Conservation (phyloP, 2,797 vertebrate genomes). For the Lithobates sylvaticus region DNA sequence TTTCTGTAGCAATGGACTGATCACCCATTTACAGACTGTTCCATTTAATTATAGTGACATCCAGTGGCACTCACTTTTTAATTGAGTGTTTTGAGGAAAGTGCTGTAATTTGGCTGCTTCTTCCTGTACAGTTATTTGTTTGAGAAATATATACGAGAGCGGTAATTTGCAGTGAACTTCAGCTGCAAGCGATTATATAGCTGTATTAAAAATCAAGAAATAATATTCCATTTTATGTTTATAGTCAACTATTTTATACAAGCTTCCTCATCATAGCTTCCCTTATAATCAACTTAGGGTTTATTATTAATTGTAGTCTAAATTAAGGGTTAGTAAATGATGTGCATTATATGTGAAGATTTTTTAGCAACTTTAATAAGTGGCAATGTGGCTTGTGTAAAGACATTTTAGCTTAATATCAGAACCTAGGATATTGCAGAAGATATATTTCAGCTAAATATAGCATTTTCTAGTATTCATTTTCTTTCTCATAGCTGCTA, state of each 20-base stretch:
- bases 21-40: conserved; percentile 54
- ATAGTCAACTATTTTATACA: conserved; percentile 23
- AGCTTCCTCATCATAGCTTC: conserved; percentile 41
- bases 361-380: conserved; percentile 26
- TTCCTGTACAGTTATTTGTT: conserved; percentile 61
- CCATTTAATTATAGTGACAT: conserved; percentile 60
- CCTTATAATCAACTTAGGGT: conserved; percentile 21
- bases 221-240: conserved; percentile 11
- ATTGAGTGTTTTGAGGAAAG: conserved; percentile 56
- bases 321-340: conserved; percentile 52
- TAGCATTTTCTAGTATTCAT: conserved; percentile 4
- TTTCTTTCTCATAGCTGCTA: background rate
- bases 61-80: conserved; percentile 46
- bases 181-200: conserved; percentile 50
- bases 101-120: conserved; percentile 53
- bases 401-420: conserved; percentile 34
- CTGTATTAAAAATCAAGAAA: conserved; percentile 57
- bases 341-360: conserved; percentile 41
- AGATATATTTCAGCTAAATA: conserved; percentile 22
- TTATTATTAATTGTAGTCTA: conserved; percentile 1
- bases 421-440: background rate
- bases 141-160: conserved; percentile 61
- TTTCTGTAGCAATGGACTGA: conserved; percentile 26
- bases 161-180: conserved; percentile 39
- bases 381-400: conserved; percentile 33